Conservation (phyloP, 1,140 invertebrate species). For the Polypedilum pembai region DNA sequence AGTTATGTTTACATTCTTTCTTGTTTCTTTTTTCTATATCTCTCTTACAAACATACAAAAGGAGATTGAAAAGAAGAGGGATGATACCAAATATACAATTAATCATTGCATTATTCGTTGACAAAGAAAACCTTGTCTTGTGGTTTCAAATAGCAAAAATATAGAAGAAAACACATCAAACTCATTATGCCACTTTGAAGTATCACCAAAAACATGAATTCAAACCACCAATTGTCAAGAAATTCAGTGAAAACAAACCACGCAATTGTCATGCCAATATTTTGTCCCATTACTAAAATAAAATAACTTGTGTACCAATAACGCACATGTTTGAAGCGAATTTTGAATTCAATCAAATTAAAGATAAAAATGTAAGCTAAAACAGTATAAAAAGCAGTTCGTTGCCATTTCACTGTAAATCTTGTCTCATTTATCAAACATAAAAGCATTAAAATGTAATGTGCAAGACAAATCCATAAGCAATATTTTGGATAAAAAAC, state of each 20-base stretch:
- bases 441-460: conserved; percentile 52
- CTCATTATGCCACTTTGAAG: conserved; percentile 45
- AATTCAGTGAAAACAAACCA: conserved; percentile 55
- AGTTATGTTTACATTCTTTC: too few species aligned
- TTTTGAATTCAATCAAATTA: conserved; percentile 65
- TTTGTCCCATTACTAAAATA: conserved; percentile 55
- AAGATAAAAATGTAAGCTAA: conserved; percentile 63
- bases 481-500: conserved; percentile 55
- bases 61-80: not conserved
- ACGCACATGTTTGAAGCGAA: conserved; percentile 60
- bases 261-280: conserved; percentile 52
- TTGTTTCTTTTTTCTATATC: too few species aligned
- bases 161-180: conserved; percentile 47
- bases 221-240: conserved; percentile 52
- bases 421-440: conserved; percentile 52
- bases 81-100: conserved; percentile 3
- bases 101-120: conserved; percentile 34
- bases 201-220: conserved; percentile 49
- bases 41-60: too few species aligned
- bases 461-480: conserved; percentile 48
- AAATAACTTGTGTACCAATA: conserved; percentile 59
- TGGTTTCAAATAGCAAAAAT: conserved; percentile 50
- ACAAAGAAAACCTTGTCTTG: conserved; percentile 44
- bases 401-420: conserved; percentile 47
- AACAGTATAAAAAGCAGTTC: conserved; percentile 52